Evolutionary conservation across 2,888 invertebrate genomes (phyloP).

Genomic region (Acleris laterana): DNA sequence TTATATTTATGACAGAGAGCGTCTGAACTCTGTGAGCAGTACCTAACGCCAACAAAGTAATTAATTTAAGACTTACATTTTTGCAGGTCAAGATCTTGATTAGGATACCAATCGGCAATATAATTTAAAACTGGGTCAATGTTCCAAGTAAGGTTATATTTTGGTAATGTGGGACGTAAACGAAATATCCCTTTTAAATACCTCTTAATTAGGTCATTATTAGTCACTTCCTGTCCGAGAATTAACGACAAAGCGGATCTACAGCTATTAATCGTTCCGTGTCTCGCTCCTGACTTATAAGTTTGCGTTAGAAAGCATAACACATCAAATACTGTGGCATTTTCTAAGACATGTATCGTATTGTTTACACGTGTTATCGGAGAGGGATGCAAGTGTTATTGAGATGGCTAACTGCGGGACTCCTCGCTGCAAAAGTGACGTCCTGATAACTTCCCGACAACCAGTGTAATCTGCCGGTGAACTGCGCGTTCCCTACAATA

Average conservation of each 20-base stretch:
- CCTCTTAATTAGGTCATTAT: constrained; percentile 19
- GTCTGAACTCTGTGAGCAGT: constrained; percentile 33
- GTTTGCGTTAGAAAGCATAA: constrained; percentile 16
- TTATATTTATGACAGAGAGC: constrained; percentile 16
- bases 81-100: constrained; percentile 14
- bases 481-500: constrained; percentile 17
- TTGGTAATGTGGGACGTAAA: constrained; percentile 18
- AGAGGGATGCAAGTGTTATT: constrained; percentile 33
- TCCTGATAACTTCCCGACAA: constrained; percentile 37
- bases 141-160: constrained; percentile 33
- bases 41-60: constrained; percentile 24
- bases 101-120: constrained; percentile 16
- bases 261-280: constrained; percentile 30
- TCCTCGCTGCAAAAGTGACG: constrained; percentile 12
- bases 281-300: constrained; percentile 4
- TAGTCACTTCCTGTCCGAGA: neutral
- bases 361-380: constrained; percentile 35
- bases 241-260: constrained; percentile 27
- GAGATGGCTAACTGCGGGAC: constrained; percentile 14
- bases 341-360: constrained; percentile 34
- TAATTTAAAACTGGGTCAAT: constrained; percentile 14
- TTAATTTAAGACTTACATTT: constrained; percentile 21
- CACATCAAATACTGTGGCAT: neutral
- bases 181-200: constrained; percentile 32
- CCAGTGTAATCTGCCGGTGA: constrained; percentile 40